Percentiles rank a stretch among this genome's conserved stretches.
Conservation (phyloP, 2,888 invertebrate genomes). For the Linnaemya vulpina region DNA sequence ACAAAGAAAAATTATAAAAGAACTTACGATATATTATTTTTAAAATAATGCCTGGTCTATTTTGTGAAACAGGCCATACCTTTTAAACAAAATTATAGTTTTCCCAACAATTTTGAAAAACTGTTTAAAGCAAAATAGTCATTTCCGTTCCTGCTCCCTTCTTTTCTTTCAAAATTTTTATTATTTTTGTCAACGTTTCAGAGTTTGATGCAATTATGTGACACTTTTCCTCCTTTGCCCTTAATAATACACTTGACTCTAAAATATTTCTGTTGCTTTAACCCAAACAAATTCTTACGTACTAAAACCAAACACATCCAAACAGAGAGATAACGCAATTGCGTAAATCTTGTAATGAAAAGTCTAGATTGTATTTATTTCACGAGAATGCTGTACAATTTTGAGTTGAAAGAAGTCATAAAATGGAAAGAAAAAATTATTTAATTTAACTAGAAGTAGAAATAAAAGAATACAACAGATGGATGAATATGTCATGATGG, state of each 20-base stretch:
- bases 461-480: slow-evolving; percentile 37
- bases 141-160: neutral
- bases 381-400: neutral
- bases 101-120: no score
- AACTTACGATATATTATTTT: no score
- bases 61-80: no score
- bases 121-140: no score
- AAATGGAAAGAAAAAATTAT: slow-evolving; percentile 21
- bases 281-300: neutral
- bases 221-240: slow-evolving; percentile 5
- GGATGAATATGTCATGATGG: neutral
- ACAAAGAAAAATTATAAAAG: no score
- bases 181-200: neutral
- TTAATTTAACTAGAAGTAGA: slow-evolving; percentile 47
- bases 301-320: neutral
- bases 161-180: neutral
- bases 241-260: slow-evolving; percentile 20
- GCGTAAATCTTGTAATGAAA: slow-evolving; percentile 65
- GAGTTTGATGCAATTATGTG: neutral
- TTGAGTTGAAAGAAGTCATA: slow-evolving; percentile 27
- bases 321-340: slow-evolving; percentile 48
- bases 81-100: no score
- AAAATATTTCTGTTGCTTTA: slow-evolving; percentile 33
- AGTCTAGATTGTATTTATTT: slow-evolving; percentile 39
- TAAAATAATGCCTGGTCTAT: no score